Evolutionary conservation across 2,797 vertebrate species (phyloP).

Genomic region (Tiaroga cobitis): DNA sequence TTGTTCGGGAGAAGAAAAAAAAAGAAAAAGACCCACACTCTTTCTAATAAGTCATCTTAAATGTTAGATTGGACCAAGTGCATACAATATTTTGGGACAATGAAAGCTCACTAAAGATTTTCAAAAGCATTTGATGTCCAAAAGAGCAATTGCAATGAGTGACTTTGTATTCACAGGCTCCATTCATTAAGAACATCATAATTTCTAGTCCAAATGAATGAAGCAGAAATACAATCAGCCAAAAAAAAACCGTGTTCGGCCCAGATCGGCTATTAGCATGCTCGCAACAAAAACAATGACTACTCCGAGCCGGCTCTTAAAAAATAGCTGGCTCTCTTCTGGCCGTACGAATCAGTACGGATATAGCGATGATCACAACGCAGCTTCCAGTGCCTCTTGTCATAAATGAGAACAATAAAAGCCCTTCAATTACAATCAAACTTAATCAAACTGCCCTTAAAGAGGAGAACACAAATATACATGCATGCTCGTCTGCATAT

Average conservation of each 20-base stretch:
- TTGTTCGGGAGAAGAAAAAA: not conserved
- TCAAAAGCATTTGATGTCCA: conserved; percentile 34
- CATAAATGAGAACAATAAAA: conserved; percentile 61
- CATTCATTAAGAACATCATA: conserved; percentile 34
- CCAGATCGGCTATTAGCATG: not conserved
- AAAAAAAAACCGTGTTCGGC: not conserved
- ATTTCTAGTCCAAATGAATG: conserved; percentile 45
- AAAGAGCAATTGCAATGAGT: conserved; percentile 1
- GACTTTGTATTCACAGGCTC: conserved; percentile 22
- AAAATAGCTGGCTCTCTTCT: conserved; percentile 30
- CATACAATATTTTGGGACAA: conserved; percentile 26
- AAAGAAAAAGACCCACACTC: conserved; percentile 7
- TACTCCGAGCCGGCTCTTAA: conserved; percentile 29
- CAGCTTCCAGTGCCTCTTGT: conserved; percentile 41
- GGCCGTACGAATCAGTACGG: not conserved
- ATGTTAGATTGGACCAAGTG: conserved; percentile 20
- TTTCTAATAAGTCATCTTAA: conserved; percentile 8
- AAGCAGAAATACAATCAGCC: conserved; percentile 50
- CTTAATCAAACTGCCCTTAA: conserved; percentile 50
- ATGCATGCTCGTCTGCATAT: conserved; percentile 26
- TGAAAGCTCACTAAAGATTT: conserved; percentile 35
- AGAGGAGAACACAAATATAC: conserved; percentile 36
- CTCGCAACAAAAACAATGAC: conserved; percentile 38
- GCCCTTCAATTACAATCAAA: conserved; percentile 62
- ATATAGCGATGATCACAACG: conserved; percentile 25